Percentiles rank a stretch among this genome's conserved stretches.
phyloP scores from a whole-genome alignment of 2,113 vertebrate genomes.

The Nycticorax nycticorax region DNA sequence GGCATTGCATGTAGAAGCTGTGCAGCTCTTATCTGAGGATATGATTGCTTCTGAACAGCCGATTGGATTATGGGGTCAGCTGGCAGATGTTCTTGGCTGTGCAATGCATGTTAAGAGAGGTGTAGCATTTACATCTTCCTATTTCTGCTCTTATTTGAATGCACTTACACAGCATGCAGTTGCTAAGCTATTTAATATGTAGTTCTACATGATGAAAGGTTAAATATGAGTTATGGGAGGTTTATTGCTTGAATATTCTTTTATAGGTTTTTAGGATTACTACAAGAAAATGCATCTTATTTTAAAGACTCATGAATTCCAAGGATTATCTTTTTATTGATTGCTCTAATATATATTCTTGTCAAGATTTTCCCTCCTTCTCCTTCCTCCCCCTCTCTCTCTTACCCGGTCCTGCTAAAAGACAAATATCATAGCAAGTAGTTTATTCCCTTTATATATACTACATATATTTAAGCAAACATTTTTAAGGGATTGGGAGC shows the following conservation, averaged over 20 bases:
- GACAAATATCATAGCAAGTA: constrained; percentile 9
- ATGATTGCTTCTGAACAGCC: constrained; percentile 30
- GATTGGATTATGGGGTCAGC: constrained; percentile 61
- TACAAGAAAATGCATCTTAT: constrained; percentile 55
- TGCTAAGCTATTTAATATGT: constrained; percentile 53
- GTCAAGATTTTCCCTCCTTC: constrained; percentile 32
- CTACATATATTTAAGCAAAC: neutral
- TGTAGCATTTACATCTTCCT: constrained; percentile 40
- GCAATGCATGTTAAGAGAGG: constrained; percentile 49
- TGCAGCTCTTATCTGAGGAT: constrained; percentile 23
- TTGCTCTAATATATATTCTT: constrained; percentile 58
- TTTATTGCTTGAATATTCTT: constrained; percentile 58
- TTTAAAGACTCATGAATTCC: constrained; percentile 60
- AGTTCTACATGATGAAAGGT: constrained; percentile 65
- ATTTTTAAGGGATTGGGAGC: neutral
- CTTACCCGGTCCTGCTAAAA: neutral
- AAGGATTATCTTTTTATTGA: constrained; percentile 61
- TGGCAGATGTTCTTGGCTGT: constrained; percentile 55
- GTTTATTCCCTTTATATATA: neutral
- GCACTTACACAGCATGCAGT: constrained; percentile 36
- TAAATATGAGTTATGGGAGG: constrained; percentile 60
- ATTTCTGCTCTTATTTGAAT: constrained; percentile 41
- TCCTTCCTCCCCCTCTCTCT: neutral
- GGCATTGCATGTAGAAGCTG: neutral
- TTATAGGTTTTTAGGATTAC: constrained; percentile 56